Base-by-base conservation (phyloP, 1,140 invertebrate genomes). In the Spodoptera litura region DNA sequence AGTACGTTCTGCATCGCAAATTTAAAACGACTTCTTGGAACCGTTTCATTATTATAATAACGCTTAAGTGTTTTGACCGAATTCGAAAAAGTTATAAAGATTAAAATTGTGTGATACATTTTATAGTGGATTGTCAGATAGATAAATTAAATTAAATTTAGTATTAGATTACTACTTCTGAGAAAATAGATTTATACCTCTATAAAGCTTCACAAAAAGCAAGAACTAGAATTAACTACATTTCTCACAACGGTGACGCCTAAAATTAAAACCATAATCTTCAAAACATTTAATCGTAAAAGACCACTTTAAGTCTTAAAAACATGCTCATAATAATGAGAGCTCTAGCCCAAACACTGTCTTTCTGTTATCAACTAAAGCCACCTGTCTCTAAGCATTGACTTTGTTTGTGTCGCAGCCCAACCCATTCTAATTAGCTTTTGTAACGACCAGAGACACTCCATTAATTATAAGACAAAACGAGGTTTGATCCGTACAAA, bases 391-490 rank as follows among this genome's bases (percentile, higher is more conserved):
- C 73, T 64, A 64, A 51, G 58, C 73, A 52, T 75, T 75, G 79
- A 87, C 87, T 89, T 84, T 87, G 88, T 87, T 83, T 89, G 82
- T 82, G 84, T 78, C 73, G 66, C 79, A 81, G 58, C 73, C 59
- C 73, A 85, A 82, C 73, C 59, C 73, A 86, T 83, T 85, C 88
- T 90, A 91, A 91, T 91, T 90, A 91, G 84, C 78, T 81, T 20
- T 74, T 79, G 81, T 85, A 87, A 88, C 85, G 89, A 90, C 78
- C 85, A 82, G 85, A 81, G 84, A 88, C 83, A 82, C 80, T 85
- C 83, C 87, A 88, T 89, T 91, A 87, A 87, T 89, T 88, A 89
- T 85, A 86, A 86, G 81, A 75, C 73, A 81, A 85, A 86, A 81
- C 62, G 78, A 70, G 81, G 81, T 84, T 85, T 87, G 83, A 85